Base-by-base conservation (phyloP, 2,797 vertebrate genomes). In the Synaphobranchus kaupii region DNA sequence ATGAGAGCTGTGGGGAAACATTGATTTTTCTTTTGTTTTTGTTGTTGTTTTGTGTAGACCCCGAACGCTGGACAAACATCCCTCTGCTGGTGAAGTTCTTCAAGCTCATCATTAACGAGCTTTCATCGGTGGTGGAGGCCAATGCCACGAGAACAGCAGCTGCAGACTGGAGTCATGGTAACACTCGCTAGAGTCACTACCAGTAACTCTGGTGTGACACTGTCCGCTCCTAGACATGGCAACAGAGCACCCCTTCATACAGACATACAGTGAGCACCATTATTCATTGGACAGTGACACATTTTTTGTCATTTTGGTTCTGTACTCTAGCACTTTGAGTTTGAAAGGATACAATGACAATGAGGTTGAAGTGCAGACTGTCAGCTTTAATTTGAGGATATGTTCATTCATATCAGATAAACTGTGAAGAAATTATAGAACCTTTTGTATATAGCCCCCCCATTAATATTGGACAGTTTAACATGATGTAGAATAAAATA, bases 31-130 rank as follows among this genome's bases (percentile, higher is more conserved):
- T 25, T 68, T 20, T 39, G 39, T 39, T 39, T 39, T 39, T 39
- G 1, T 39, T 39, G 39, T 1, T 1, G 39, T 56, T 85, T 84
- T 44, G 4, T 28, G 34, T 85, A 99, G 99, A 99, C 89, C 98
- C 99, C 31, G 98, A 98, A 91, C 96, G 97, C 83, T 99, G 98
- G 98, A 99, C 99, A 88, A 98, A 98, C 95, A 97, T 99, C 96
- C 99, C 99, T 90, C 94, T 99, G 91, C 95, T 99, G 88, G 97
- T 99, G 90, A 99, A 99, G 95, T 97, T 99, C 91, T 97, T 98
- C 88, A 99, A 99, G 92, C 92, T 99, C 90, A 98, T 99, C 88
- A 97, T 99, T 91, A 99, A 99, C 34, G 99, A 99, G 91, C 96
- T 99, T 60, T 98, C 98, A 3, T 99, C 96, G 0, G 98, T 98